Conservation (phyloP, 2,888 invertebrate genomes). For the Epirrhoe tristata region DNA sequence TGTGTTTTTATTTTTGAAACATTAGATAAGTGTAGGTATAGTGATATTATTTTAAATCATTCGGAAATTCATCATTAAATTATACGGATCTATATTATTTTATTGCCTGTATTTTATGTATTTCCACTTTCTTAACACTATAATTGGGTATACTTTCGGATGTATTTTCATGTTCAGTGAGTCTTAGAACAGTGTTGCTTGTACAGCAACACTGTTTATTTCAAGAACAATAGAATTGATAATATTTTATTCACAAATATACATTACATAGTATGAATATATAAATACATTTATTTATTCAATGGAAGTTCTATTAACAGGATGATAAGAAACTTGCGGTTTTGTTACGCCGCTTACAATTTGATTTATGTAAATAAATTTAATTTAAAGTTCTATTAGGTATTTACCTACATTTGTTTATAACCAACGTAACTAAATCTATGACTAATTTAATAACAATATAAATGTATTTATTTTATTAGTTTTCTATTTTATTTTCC, state of each 20-base stretch:
- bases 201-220: not conserved
- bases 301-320: not conserved
- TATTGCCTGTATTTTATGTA: not conserved
- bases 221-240: not conserved
- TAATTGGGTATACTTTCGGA: not conserved
- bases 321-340: slow-evolving; percentile 2
- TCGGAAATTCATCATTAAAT: not conserved
- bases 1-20: no score
- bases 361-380: not conserved
- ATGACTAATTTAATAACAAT: not conserved
- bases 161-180: slow-evolving; percentile 3
- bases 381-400: not conserved
- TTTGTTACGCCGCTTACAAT: not conserved
- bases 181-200: slow-evolving; percentile 9
- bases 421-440: not conserved
- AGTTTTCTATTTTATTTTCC: no score
- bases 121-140: not conserved
- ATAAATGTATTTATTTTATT: no score
- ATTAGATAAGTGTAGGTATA: no score
- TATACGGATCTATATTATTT: not conserved
- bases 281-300: not conserved
- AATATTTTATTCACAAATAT: not conserved
- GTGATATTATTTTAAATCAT: no score
- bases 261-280: not conserved
- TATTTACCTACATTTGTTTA: not conserved